Conservation (phyloP, 1,140 invertebrate species). For the Zaprionus tsacasi region DNA sequence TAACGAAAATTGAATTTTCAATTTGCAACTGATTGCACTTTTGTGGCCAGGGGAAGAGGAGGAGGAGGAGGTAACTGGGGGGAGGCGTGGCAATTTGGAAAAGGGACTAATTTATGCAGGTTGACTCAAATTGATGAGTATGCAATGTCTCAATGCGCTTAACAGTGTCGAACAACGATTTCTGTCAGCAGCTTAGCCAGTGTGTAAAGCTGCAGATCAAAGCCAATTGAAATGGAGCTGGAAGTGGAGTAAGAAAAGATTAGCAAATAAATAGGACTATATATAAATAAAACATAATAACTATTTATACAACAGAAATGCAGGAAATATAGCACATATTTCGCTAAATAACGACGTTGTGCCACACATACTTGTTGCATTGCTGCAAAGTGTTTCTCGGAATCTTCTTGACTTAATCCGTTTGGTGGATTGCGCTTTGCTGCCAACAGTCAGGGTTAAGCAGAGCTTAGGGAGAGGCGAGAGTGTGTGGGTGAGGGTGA, state of each 20-base stretch:
- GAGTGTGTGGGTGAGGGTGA: no score
- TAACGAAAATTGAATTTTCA: slow-evolving; percentile 79
- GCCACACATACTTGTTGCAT: neutral
- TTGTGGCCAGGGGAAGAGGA: neutral
- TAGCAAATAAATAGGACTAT: neutral
- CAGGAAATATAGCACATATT: neutral
- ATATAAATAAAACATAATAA: neutral
- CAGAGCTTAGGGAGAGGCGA: neutral
- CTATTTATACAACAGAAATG: neutral
- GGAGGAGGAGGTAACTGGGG: no score
- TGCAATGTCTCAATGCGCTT: slow-evolving; percentile 34
- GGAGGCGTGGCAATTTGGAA: slow-evolving; percentile 12
- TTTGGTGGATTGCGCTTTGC: no score
- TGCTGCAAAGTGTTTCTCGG: neutral
- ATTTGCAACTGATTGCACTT: slow-evolving; percentile 76
- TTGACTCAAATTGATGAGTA: slow-evolving; percentile 54
- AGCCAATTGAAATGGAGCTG: neutral
- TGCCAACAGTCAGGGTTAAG: neutral
- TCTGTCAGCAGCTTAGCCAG: neutral
- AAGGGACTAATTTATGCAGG: slow-evolving; percentile 63
- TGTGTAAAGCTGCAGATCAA: neutral
- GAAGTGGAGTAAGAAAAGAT: neutral
- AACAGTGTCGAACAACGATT: slow-evolving; percentile 5
- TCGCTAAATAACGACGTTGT: neutral
- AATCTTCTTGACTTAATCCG: neutral